Percentiles rank a stretch among this genome's conserved stretches.
Conservation (phyloP, 2,888 invertebrate species). For the Ceraclea dissimilis region DNA sequence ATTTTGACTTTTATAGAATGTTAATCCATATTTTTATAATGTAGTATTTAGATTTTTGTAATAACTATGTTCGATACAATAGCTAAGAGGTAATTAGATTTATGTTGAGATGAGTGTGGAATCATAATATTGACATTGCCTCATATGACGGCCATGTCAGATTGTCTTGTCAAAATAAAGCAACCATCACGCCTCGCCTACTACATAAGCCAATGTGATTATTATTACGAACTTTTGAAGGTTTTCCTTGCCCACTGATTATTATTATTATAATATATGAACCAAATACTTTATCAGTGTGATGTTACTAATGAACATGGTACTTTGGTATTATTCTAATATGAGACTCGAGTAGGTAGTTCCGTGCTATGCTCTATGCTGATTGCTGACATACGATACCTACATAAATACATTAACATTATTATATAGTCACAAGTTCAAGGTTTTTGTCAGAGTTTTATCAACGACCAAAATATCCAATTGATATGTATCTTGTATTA, state of each 20-base stretch:
- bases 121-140: background rate
- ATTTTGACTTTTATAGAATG: background rate
- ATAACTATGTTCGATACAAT: too few species aligned
- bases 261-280: too few species aligned
- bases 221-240: background rate
- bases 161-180: constrained; percentile 1
- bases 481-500: background rate
- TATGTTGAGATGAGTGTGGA: too few species aligned
- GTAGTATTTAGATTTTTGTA: too few species aligned
- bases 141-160: background rate
- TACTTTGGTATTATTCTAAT: too few species aligned
- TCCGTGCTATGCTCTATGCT: too few species aligned
- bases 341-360: too few species aligned
- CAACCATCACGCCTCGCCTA: background rate
- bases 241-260: background rate
- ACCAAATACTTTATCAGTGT: too few species aligned
- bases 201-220: background rate
- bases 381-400: too few species aligned
- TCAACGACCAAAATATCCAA: background rate
- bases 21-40: too few species aligned
- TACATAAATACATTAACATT: background rate
- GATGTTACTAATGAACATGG: too few species aligned
- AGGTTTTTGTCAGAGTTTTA: background rate
- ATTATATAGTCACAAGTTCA: background rate
- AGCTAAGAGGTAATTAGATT: too few species aligned